Evolutionary conservation across 37 sponge, comb jelly and placozoan species (phyloP).

Genomic region (Ephydatia muelleri): DNA sequence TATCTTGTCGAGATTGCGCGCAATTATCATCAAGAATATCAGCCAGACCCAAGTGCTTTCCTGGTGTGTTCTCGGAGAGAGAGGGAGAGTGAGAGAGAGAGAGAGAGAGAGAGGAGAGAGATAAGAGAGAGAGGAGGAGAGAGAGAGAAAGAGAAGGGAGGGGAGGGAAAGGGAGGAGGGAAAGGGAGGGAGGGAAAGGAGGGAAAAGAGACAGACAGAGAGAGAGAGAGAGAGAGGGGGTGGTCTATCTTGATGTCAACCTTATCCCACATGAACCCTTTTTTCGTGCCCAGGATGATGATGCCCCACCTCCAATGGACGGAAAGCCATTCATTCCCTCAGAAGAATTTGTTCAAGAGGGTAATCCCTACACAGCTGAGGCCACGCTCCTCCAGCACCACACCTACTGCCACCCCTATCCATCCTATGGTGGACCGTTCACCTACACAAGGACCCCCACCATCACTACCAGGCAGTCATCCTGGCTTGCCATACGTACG

Average conservation of each 20-base stretch:
- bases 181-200: too few relatives aligned
- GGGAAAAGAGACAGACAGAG: too few relatives aligned
- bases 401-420: neutral
- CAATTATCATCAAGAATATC: slow-evolving; percentile 90
- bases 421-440: slow-evolving; percentile 10
- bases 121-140: too few relatives aligned
- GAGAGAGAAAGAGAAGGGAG: too few relatives aligned
- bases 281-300: slow-evolving; percentile 8
- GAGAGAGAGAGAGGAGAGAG: too few relatives aligned
- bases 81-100: too few relatives aligned
- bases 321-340: slow-evolving; percentile 28
- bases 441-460: slow-evolving; percentile 8
- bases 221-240: too few relatives aligned
- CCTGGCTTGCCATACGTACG: slow-evolving; percentile 50
- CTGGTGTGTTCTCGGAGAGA: slow-evolving; percentile 60
- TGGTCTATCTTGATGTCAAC: too few relatives aligned
- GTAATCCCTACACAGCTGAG: neutral
- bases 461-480: slow-evolving; percentile 7
- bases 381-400: neutral
- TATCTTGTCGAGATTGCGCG: slow-evolving; percentile 96
- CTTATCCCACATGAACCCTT: too few relatives aligned
- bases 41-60: slow-evolving; percentile 84
- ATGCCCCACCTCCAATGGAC: neutral
- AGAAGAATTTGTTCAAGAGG: neutral
- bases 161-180: too few relatives aligned